These are phyloP conservation scores for Lagopus leucura DNA, from an alignment of 2,113 vertebrate species.

Conservation along the genomic window DNA sequence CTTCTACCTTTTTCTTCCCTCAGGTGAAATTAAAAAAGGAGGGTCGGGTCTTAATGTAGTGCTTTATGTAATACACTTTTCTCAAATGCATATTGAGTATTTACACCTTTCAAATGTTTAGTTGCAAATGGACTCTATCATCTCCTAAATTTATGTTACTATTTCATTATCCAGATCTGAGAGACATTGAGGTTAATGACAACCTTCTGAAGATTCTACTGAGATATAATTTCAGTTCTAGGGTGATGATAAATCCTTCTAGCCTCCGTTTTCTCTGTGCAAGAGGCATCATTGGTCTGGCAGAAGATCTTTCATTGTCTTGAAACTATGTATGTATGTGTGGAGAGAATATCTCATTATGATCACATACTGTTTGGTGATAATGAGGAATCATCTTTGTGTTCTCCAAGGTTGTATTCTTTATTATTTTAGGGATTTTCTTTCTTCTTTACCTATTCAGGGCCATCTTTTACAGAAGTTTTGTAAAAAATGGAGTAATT, in stretches of 20 bases:
- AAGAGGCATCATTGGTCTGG: neutral
- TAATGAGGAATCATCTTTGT: neutral
- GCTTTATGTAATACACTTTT: neutral
- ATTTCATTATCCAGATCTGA: neutral
- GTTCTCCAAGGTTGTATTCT: neutral
- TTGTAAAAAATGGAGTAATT: neutral
- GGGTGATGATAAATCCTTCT: neutral
- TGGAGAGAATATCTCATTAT: neutral
- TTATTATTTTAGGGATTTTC: neutral
- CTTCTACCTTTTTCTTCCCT: neutral
- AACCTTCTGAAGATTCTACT: neutral
- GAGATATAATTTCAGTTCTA: neutral
- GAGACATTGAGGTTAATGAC: neutral
- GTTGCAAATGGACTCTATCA: neutral
- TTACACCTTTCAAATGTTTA: neutral
- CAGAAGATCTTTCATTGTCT: neutral
- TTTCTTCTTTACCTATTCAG: neutral
- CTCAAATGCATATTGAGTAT: neutral
- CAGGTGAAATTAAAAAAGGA: neutral
- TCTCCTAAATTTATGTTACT: neutral
- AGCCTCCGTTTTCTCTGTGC: neutral
- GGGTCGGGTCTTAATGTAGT: neutral
- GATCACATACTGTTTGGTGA: neutral
- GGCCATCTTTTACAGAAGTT: neutral
- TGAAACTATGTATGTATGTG: neutral